These are phyloP conservation scores for Thera britannica DNA, from an alignment of 2,888 invertebrate genomes.

Conservation along the genomic window DNA sequence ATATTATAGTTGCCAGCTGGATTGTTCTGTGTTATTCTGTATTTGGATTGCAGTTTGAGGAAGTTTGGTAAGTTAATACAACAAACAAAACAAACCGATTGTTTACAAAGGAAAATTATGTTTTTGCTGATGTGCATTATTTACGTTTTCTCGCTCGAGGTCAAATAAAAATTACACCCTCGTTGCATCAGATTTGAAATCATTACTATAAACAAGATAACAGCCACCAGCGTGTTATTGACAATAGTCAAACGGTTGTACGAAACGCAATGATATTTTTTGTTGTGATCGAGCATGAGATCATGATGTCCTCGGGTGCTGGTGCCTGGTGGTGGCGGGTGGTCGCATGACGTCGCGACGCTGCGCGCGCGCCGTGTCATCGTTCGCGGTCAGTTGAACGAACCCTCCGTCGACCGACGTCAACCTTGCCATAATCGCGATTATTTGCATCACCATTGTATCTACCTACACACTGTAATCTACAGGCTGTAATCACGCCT, in stretches of 20 bases:
- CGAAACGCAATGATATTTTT: conserved; percentile 13
- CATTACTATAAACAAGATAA: not conserved
- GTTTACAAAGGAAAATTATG: not conserved
- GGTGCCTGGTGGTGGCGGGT: conserved; percentile 45
- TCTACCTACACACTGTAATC: conserved; percentile 51
- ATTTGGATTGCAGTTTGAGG: conserved; percentile 78
- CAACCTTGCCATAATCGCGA: conserved; percentile 84
- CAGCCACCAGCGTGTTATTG: not conserved
- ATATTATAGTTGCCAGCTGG: conserved; percentile 53
- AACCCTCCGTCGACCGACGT: conserved; percentile 80
- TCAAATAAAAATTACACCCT: conserved; percentile 18
- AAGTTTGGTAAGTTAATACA: conserved; percentile 63
- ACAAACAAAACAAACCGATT: not conserved
- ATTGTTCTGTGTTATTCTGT: conserved; percentile 58
- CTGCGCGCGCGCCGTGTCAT: conserved; percentile 80
- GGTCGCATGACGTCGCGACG: conserved; percentile 69
- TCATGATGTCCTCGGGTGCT: conserved; percentile 41
- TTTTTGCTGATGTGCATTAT: not conserved
- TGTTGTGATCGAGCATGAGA: conserved; percentile 42
- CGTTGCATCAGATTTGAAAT: conserved; percentile 24
- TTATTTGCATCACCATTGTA: conserved; percentile 83
- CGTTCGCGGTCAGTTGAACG: conserved; percentile 84
- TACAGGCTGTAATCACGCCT: conserved; percentile 63
- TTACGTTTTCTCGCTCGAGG: conserved; percentile 3
- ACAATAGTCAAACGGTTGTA: conserved; percentile 5